Evolutionary conservation across 1,140 invertebrate species (phyloP), one percentile per base, ranked within the genome.

Genomic region (Brachionus rotundiformis): DNA sequence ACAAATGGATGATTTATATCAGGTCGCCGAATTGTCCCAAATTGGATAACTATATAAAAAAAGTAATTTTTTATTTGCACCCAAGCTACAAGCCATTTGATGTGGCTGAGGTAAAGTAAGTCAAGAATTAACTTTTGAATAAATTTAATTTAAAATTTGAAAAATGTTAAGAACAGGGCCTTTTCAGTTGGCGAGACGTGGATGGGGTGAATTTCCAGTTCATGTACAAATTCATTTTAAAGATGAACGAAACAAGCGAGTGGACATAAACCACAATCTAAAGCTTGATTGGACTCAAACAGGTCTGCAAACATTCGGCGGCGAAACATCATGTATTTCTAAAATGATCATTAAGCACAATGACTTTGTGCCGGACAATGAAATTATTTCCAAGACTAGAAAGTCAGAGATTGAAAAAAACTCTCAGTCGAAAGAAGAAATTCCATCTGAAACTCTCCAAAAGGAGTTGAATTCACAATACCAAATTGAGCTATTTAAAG

Each of bases 201-300:
- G 94, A 19, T 96, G 94, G 94, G 94, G 94, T 13, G 94, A 95
- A 89, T 96, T 96, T 89, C 93, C 93, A 0, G 88, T 94, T 16
- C 89, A 92, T 82, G 90, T 94, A 7, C 92, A 94, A 85, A 87
- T 95, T 7, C 92, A 92, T 87, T 95, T 95, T 85, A 90, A 91
- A 59, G 91, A 92, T 84, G 84, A 88, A 3, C 85, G 91, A 10
- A 93, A 95, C 85, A 93, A 93, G 85, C 92, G 93, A 0, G 90
- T 93, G 3, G 91, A 93, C 84, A 87, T 95, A 5, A 91, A 93
- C 82, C 94, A 96, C 88, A 90, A 92, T 83, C 88, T 96, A 54
- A 93, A 89, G 86, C 87, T 96, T 61, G 94, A 95, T 86, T 90
- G 92, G 83, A 92, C 92, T n/a, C 93, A 91, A 84, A 93, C 93